A percentile compares a stretch with the other conserved stretches of the same genome.
phyloP scores from a whole-genome alignment of 2,888 invertebrate genomes.

The Cephus pygmeus region DNA sequence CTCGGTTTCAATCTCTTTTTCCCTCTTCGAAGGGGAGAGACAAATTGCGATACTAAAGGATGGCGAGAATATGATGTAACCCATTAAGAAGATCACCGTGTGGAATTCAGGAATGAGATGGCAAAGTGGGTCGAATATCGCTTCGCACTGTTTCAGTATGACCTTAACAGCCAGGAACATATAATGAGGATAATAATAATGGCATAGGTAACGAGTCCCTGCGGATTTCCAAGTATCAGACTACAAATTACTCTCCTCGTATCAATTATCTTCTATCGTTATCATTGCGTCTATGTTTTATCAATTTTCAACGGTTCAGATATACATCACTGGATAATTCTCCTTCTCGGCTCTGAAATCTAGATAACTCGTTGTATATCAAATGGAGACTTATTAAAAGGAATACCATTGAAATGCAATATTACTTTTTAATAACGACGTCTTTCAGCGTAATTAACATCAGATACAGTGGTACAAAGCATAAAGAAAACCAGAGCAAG shows the following conservation, averaged over 20 bases:
- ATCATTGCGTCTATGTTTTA: neutral
- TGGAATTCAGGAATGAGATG: slow-evolving; percentile 2
- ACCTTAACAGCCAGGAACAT: slow-evolving; percentile 1
- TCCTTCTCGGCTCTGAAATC: neutral
- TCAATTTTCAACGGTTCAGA: neutral
- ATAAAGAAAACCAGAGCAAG: neutral
- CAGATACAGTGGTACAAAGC: neutral
- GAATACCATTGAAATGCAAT: neutral
- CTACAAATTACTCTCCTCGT: neutral
- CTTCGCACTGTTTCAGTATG: neutral
- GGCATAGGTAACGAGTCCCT: neutral
- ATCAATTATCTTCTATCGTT: neutral
- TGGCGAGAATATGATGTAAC: neutral
- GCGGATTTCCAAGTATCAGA: neutral
- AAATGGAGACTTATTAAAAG: neutral
- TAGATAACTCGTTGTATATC: neutral
- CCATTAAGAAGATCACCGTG: neutral
- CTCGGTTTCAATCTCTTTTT: neutral
- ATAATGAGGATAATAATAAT: slow-evolving; percentile 2
- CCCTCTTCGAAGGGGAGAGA: neutral
- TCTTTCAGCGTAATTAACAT: neutral
- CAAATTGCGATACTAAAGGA: neutral
- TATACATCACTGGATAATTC: neutral
- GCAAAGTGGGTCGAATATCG: slow-evolving; percentile 11
- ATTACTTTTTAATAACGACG: neutral